A percentile compares a stretch with the other conserved stretches of the same genome.
These are phyloP conservation scores for Anodontia alba DNA, from an alignment of 2,888 invertebrate species.

Conservation along the genomic window DNA sequence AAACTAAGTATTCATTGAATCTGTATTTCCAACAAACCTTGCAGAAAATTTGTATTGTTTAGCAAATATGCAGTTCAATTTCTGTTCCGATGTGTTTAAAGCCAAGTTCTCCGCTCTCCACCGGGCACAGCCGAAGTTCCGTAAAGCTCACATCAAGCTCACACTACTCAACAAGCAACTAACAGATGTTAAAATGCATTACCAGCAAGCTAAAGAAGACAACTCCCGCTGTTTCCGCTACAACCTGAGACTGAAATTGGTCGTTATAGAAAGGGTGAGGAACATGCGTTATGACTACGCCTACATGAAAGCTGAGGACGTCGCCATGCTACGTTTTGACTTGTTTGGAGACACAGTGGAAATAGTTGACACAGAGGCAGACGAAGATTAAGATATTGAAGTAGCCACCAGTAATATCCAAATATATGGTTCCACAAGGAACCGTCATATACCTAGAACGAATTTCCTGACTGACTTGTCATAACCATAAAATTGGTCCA, in stretches of 20 bases:
- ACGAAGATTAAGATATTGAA: too few relatives aligned
- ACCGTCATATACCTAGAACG: not conserved
- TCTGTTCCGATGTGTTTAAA: too few relatives aligned
- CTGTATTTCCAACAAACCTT: too few relatives aligned
- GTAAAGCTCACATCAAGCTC: constrained; percentile 68
- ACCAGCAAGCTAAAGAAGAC: too few relatives aligned
- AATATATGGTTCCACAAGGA: not conserved
- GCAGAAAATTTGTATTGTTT: too few relatives aligned
- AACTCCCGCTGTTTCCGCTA: constrained; percentile 72
- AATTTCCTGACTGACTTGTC: too few relatives aligned
- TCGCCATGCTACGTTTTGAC: constrained; percentile 55
- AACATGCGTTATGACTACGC: constrained; percentile 79
- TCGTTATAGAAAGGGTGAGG: constrained; percentile 72
- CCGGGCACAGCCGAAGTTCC: constrained; percentile 64
- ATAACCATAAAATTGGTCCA: too few relatives aligned
- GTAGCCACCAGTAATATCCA: not conserved
- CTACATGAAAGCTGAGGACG: constrained; percentile 66
- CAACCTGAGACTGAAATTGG: constrained; percentile 70
- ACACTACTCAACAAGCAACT: too few relatives aligned
- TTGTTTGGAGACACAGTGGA: constrained; percentile 37
- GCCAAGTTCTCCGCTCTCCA: constrained; percentile 11
- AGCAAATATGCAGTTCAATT: too few relatives aligned
- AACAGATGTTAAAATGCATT: too few relatives aligned
- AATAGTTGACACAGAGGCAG: constrained; percentile 20
- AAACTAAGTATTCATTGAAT: too few relatives aligned